Conservation (phyloP, 2,113 vertebrate genomes). For the Tyrannus savana region DNA sequence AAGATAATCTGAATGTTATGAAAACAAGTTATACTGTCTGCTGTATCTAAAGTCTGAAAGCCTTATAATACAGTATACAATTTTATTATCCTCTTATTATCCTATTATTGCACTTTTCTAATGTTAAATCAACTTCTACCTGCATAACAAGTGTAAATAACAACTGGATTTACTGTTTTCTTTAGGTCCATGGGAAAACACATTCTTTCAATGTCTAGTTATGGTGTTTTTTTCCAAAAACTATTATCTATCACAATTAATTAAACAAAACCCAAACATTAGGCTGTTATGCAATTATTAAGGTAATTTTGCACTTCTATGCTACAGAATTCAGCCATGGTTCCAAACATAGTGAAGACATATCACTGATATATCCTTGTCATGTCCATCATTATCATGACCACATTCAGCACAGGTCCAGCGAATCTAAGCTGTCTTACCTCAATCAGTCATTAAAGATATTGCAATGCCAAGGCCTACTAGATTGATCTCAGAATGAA, state of each 20-base stretch:
- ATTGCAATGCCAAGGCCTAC: background rate
- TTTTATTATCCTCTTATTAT: background rate
- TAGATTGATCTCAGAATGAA: background rate
- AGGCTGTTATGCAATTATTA: background rate
- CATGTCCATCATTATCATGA: background rate
- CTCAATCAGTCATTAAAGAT: background rate
- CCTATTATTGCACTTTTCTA: background rate
- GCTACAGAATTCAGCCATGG: background rate
- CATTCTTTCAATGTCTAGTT: background rate
- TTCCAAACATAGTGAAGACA: background rate
- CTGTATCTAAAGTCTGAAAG: background rate
- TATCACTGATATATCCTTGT: background rate
- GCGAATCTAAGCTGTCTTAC: background rate
- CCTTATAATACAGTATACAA: background rate
- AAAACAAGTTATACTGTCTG: background rate
- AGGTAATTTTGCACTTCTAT: background rate
- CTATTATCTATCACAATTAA: background rate
- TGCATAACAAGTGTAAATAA: background rate
- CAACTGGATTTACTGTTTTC: background rate
- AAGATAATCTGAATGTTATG: background rate
- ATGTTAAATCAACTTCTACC: conserved; percentile 15
- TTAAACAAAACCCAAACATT: background rate
- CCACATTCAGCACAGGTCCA: background rate
- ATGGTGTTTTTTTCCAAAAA: background rate
- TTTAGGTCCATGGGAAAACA: background rate